These are phyloP conservation scores for Caerostris darwini DNA, from an alignment of 1,140 invertebrate genomes.

Conservation along the genomic window DNA sequence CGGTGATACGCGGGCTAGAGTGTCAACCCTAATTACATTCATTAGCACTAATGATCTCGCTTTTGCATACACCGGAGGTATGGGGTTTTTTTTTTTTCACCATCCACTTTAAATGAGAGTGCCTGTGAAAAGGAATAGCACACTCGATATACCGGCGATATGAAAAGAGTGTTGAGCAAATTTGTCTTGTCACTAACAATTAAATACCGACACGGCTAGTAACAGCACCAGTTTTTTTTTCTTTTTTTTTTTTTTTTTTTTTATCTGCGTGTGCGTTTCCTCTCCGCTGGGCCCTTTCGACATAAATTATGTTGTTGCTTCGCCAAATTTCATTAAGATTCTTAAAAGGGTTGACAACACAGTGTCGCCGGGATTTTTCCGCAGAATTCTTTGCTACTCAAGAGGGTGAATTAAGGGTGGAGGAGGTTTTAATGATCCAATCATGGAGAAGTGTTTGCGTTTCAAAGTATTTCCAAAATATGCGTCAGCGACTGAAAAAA, in stretches of 20 bases:
- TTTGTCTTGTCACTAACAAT: conserved; percentile 59
- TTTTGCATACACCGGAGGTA: conserved; percentile 17
- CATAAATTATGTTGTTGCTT: conserved; percentile 40
- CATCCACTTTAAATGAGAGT: background rate
- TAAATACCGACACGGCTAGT: conserved; percentile 32
- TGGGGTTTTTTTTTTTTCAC: background rate
- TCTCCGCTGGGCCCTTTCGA: background rate
- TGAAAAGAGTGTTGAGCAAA: conserved; percentile 18
- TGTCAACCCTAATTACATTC: conserved; percentile 69
- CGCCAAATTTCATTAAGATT: conserved; percentile 32
- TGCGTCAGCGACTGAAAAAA: background rate
- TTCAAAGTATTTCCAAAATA: background rate
- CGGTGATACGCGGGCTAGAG: conserved; percentile 26
- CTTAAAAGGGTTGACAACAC: background rate
- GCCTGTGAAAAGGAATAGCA: background rate
- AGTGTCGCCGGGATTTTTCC: background rate
- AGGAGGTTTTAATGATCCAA: background rate
- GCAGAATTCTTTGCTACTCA: background rate
- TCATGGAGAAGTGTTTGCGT: background rate
- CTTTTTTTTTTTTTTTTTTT: background rate
- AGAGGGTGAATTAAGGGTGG: background rate
- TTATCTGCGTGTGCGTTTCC: background rate
- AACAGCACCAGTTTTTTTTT: background rate
- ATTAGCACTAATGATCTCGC: conserved; percentile 63
- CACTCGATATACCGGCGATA: conserved; percentile 23